Percentiles rank a stretch among this genome's conserved stretches.
These are phyloP conservation scores for Megaleporinus macrocephalus DNA, from an alignment of 2,113 vertebrate species.

Conservation along the genomic window DNA sequence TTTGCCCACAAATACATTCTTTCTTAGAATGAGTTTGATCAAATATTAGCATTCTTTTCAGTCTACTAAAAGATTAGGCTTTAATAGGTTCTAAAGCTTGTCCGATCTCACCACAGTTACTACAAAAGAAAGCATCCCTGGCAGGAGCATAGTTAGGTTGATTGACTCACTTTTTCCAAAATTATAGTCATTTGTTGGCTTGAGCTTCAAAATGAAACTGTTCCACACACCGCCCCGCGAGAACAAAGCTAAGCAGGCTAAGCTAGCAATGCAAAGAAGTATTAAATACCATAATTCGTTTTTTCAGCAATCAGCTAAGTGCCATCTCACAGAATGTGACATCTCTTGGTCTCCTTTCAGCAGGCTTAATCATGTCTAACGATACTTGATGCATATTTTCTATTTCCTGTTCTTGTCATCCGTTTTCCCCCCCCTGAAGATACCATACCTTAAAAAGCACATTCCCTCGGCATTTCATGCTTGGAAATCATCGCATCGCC, in stretches of 20 bases:
- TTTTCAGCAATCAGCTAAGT: neutral
- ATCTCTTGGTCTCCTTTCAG: neutral
- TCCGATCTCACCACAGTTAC: too few species aligned
- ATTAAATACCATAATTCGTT: neutral
- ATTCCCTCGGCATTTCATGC: neutral
- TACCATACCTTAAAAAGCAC: neutral
- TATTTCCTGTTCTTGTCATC: constrained; percentile 2
- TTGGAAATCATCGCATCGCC: constrained; percentile 21
- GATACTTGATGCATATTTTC: neutral
- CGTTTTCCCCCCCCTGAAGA: neutral
- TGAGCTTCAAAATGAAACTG: neutral
- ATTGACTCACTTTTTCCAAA: neutral
- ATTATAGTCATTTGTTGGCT: neutral
- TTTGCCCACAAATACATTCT: too few species aligned
- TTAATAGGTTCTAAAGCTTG: too few species aligned
- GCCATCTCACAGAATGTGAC: neutral
- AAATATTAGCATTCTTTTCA: too few species aligned
- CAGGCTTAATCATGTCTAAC: neutral
- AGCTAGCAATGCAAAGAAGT: constrained; percentile 1
- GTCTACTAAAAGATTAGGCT: too few species aligned
- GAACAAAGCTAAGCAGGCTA: neutral
- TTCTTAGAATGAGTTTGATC: too few species aligned
- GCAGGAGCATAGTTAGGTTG: too few species aligned
- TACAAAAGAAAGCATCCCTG: too few species aligned
- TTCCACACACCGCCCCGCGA: neutral